These are phyloP conservation scores for Hipposideros larvatus DNA, from an alignment of 2,797 vertebrate genomes.

Conservation along the genomic window DNA sequence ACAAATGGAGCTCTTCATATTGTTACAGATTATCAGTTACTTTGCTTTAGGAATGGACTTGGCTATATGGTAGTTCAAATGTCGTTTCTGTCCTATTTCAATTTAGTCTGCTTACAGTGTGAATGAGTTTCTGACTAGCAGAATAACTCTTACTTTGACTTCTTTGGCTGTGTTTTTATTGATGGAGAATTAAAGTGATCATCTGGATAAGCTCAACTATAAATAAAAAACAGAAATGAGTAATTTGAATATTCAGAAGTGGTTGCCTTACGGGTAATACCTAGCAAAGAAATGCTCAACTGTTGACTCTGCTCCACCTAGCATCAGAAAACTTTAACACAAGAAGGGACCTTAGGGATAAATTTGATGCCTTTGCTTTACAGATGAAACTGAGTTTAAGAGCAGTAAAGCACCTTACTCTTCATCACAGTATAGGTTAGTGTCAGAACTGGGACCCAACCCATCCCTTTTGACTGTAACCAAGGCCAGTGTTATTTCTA, in stretches of 20 bases:
- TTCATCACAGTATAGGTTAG: neutral
- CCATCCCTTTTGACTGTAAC: constrained; percentile 29
- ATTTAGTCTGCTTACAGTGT: neutral
- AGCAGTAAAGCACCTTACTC: neutral
- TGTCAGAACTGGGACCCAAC: neutral
- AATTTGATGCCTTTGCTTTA: neutral
- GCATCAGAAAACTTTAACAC: neutral
- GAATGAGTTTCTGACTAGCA: constrained; percentile 39
- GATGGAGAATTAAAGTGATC: constrained; percentile 23
- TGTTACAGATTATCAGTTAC: constrained; percentile 12
- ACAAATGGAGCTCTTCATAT: constrained; percentile 44
- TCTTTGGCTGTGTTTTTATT: constrained; percentile 50
- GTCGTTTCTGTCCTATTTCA: constrained; percentile 33
- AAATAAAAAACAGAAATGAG: constrained; percentile 36
- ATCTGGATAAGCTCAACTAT: constrained; percentile 9
- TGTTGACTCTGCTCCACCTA: neutral
- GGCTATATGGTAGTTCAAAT: neutral
- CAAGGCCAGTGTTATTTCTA: neutral
- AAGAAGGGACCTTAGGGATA: neutral
- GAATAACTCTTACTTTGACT: constrained; percentile 9
- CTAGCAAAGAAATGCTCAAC: constrained; percentile 4
- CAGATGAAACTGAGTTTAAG: neutral
- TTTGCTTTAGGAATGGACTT: constrained; percentile 50
- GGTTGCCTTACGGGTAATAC: neutral
- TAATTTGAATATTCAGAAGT: constrained; percentile 43